phyloP scores from a whole-genome alignment of 2,888 invertebrate genomes.

The Petrolisthes cinctipes region DNA sequence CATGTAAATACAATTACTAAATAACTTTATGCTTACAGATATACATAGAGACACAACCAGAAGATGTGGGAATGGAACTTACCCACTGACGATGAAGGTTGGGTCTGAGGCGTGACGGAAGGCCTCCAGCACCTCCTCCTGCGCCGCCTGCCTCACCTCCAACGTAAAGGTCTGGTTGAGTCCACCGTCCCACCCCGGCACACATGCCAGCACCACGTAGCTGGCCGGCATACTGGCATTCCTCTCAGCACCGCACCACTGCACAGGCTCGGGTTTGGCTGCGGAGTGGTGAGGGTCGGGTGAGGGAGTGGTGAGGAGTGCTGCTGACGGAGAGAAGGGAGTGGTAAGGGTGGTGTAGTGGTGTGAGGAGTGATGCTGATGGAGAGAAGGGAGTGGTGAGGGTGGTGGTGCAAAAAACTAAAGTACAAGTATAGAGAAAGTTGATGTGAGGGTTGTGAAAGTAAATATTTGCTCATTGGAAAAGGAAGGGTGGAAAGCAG shows the following conservation, averaged over 20 bases:
- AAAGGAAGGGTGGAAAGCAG: too few species aligned
- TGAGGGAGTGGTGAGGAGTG: background rate
- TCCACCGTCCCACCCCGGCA: constrained; percentile 61
- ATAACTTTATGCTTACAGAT: too few species aligned
- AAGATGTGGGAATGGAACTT: background rate
- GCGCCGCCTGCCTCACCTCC: constrained; percentile 49
- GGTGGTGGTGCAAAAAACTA: background rate
- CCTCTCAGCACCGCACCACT: constrained; percentile 46
- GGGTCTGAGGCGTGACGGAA: constrained; percentile 48
- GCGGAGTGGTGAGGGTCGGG: background rate
- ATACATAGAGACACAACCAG: too few species aligned
- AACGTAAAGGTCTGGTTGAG: constrained; percentile 58
- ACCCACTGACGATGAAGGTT: constrained; percentile 43
- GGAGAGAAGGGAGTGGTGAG: background rate
- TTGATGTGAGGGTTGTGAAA: too few species aligned
- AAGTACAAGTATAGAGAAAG: too few species aligned
- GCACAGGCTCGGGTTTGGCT: constrained; percentile 60
- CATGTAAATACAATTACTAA: too few species aligned
- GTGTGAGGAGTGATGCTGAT: background rate
- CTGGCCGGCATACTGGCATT: constrained; percentile 47
- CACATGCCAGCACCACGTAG: constrained; percentile 49
- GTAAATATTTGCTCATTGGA: too few species aligned
- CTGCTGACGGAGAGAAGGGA: background rate
- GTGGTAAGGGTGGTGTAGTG: background rate
- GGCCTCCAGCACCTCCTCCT: constrained; percentile 43